phyloP scores from a whole-genome alignment of 2,113 vertebrate genomes.

The Picathartes gymnocephalus region DNA sequence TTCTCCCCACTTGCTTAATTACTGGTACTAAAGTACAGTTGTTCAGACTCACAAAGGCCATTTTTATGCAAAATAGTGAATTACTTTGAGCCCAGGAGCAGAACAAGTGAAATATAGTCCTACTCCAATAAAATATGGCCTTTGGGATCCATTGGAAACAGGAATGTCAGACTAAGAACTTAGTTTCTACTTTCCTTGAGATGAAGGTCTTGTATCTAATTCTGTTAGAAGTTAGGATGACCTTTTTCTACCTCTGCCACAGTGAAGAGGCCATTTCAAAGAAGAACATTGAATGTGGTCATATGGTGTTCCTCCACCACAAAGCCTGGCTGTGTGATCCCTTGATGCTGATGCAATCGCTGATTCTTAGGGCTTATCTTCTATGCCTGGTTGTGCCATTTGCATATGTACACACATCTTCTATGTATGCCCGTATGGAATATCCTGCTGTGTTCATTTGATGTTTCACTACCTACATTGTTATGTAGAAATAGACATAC shows the following conservation, averaged over 20 bases:
- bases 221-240: neutral
- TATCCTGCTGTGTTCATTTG: neutral
- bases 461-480: neutral
- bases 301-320: neutral
- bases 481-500: neutral
- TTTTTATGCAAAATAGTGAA: neutral
- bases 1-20: neutral
- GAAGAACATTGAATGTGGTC: rapidly evolving
- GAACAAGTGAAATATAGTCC: neutral
- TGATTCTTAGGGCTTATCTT: neutral
- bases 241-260: neutral
- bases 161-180: neutral
- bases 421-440: neutral
- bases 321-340: neutral
- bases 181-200: neutral
- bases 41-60: neutral
- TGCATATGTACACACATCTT: rapidly evolving
- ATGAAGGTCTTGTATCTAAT: neutral
- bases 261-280: neutral
- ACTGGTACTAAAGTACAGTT: neutral
- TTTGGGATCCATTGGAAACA: neutral
- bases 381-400: neutral
- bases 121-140: neutral
- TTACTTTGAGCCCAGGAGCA: neutral
- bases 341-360: neutral